Conservation (phyloP, 2,888 invertebrate genomes). For the Pyralis farinalis region DNA sequence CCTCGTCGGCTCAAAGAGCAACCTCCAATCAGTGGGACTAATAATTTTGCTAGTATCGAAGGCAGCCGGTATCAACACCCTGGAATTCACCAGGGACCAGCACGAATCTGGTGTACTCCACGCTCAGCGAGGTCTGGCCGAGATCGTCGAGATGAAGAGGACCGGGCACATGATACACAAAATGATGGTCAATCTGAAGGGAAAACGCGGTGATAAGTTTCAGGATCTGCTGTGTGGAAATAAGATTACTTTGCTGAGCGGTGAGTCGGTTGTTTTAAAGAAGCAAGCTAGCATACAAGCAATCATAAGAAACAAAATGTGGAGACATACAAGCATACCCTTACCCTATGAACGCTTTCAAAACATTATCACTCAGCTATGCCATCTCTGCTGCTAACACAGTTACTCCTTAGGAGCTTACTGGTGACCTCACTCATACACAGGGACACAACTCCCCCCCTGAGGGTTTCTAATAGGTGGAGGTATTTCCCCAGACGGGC, state of each 20-base stretch:
- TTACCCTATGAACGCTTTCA: too few species aligned
- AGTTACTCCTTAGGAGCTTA: too few species aligned
- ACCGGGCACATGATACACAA: conserved; percentile 70
- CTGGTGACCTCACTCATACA: too few species aligned
- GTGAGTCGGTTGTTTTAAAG: conserved; percentile 27
- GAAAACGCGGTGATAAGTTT: conserved; percentile 47
- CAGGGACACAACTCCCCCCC: too few species aligned
- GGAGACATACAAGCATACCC: too few species aligned
- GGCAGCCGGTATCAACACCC: conserved; percentile 52
- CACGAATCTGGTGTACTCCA: conserved; percentile 63
- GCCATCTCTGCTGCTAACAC: too few species aligned
- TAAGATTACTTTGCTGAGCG: conserved; percentile 66
- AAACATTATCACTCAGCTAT: too few species aligned
- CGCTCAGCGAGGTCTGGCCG: conserved; percentile 70
- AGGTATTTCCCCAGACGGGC: too few species aligned
- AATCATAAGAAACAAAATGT: too few species aligned
- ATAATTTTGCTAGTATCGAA: conserved; percentile 63
- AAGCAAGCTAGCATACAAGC: too few species aligned
- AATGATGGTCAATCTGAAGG: conserved; percentile 63
- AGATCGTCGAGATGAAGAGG: conserved; percentile 74
- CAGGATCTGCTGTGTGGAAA: conserved; percentile 66
- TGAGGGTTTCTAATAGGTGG: too few species aligned
- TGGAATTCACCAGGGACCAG: conserved; percentile 40
- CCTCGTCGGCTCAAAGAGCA: conserved; percentile 66
- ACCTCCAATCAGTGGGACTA: conserved; percentile 65